Base-by-base conservation (phyloP, 2,888 invertebrate genomes). In the Dolichomitus sp. region DNA sequence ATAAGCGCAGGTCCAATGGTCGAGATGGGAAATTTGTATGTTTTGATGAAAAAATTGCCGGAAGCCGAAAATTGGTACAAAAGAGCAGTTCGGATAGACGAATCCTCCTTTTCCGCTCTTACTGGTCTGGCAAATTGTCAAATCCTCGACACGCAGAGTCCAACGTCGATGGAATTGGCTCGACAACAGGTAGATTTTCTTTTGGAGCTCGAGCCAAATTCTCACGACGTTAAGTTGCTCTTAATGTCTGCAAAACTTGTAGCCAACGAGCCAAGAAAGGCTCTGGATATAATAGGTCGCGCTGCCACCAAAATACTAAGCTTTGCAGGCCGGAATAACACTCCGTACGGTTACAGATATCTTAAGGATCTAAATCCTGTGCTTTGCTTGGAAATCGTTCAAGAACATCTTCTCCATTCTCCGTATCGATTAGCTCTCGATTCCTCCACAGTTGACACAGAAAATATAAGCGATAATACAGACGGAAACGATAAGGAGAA, bases 121-220 rank as follows among this genome's bases (percentile, higher is more conserved):
- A 95, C 96, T 93, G 98, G 98, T 0, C 94, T 98, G 68, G 97
- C 98, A 12, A 94, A 96, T 4, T 98, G 98, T 92, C 98, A 98
- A 93, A 70, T 85, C 11, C 94, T 95, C 80, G 97, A 98, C 90
- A 89, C 90, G 0, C 84, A 86, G 0, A 97, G 97, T 37, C 61
- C 73, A 37, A 77, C 80, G 12, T 94, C 95, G 0, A 95, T 95
- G 2, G 97, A 97, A 48, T 96, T 97, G 89, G 96, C 98, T 0
- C 95, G 96, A 11, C 97, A 98, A 88, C 99, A 99, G 94, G 95
- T 99, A 45, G 97, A 98, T 88, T 96, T 98, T 88, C 94, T 99
- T 1, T 95, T 96, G 91, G 98, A 98, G 93, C 94, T 97, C 27
- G 97, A 97, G 93, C 96, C 96, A 87, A 95, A 96, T 11, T 94